Evolutionary conservation across 2,797 vertebrate genomes (phyloP), one percentile per base, ranked within the genome.

Genomic region (Coracias cyanogaster): DNA sequence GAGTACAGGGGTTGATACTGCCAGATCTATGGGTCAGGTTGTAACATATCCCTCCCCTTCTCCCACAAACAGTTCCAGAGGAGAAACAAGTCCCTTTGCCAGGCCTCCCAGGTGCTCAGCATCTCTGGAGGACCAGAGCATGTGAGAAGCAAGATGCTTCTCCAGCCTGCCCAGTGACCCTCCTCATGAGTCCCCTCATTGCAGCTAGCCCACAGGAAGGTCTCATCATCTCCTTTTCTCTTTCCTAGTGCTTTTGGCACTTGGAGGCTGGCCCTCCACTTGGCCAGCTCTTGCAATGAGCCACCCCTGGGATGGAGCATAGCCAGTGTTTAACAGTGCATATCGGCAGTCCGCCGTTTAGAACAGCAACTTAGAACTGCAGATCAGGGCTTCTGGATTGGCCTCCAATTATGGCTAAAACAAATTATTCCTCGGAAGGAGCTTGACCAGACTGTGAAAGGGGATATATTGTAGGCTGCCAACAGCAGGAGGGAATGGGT

Each of bases 361-460:
- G 70, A 87, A 64, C 57, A 89, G 55, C 62, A 58, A 73, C 39
- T 80, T 90, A 79, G 54, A 45, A 41, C 45, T 66, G 74, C 5
- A 8, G 70, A 81, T 64, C 49, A 45, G 49, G 46, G 39, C 78
- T 89, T 89, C 83, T 89, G 71, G 70, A 82, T 79, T 1, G 0
- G 83, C 77, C 57, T 88, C 24, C 49, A 69, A 4, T 74, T 86
- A 69, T 51, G 54, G 79, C 35, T 61, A 80, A 94, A 90, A 45
- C 55, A 85, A 73, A 92, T 94, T 90, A 87, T 82, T 89, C 89
- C 78, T 89, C 16, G 5, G 64, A 80, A 55, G 15, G 33, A 85
- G 61, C 80, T 90, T 86, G 94, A 78, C 65, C 76, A 35, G 57
- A 60, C 25, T 77, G 12, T 93, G 95, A 93, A 95, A 94, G 52